Evolutionary conservation across 2,113 vertebrate species (phyloP).

Genomic region (Tringa solitaria): DNA sequence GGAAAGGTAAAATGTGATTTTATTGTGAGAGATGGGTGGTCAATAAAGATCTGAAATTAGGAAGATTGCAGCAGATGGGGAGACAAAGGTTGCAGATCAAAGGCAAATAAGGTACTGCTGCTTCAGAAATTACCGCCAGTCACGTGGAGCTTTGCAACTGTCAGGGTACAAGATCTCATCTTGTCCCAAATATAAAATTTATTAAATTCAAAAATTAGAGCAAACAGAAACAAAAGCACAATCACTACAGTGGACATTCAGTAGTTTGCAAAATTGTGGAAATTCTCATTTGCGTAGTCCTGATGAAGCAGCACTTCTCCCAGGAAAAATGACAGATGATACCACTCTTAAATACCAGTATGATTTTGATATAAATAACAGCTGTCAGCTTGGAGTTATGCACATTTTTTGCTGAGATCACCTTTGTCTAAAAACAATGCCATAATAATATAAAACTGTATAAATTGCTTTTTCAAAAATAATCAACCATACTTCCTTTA

Average conservation of each 20-base stretch:
- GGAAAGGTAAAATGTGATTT: background rate
- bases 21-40: background rate
- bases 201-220: background rate
- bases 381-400: background rate
- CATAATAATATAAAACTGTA: background rate
- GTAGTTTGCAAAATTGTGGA: background rate
- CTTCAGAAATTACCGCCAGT: background rate
- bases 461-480: background rate
- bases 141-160: background rate
- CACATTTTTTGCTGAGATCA: conserved; percentile 31
- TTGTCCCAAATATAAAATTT: background rate
- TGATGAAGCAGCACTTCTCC: conserved; percentile 4
- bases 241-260: background rate
- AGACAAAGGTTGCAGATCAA: background rate
- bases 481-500: background rate
- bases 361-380: background rate
- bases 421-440: background rate
- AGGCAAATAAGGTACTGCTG: background rate
- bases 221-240: background rate
- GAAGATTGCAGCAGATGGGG: background rate
- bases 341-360: background rate
- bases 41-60: background rate
- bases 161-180: background rate
- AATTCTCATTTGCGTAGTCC: background rate
- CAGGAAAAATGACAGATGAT: background rate